Percentiles rank a stretch among this genome's conserved stretches.
phyloP scores from a whole-genome alignment of 2,888 invertebrate genomes.

The Microdon myrmicae region DNA sequence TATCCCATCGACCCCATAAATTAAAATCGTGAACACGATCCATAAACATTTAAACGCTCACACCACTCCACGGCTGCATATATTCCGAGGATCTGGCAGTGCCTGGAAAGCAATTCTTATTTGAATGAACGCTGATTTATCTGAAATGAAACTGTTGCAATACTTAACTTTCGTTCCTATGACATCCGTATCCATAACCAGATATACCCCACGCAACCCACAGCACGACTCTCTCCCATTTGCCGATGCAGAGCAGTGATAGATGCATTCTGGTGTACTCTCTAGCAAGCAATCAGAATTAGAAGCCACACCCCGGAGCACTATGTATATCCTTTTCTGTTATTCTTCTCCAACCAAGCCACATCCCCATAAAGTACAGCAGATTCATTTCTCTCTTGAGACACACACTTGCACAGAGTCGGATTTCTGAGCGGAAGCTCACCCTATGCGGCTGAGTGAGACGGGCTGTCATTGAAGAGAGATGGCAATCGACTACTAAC shows the following conservation, averaged over 20 bases:
- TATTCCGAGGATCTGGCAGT: conserved; percentile 25
- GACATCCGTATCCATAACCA: conserved; percentile 23
- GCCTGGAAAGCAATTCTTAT: too few species aligned
- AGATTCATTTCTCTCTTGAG: conserved; percentile 8
- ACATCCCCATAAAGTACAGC: conserved; percentile 3
- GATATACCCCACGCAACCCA: conserved; percentile 42
- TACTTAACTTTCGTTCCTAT: conserved; percentile 13
- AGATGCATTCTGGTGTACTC: too few species aligned
- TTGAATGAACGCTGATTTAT: too few species aligned
- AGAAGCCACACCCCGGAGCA: conserved; percentile 5
- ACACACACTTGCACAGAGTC: conserved; percentile 11
- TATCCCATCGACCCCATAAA: too few species aligned
- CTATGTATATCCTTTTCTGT: conserved; percentile 1
- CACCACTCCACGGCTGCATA: too few species aligned
- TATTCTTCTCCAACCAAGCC: too few species aligned
- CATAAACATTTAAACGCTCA: too few species aligned
- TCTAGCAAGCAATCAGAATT: conserved; percentile 6
- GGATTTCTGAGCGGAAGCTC: conserved; percentile 36
- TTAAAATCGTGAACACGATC: too few species aligned
- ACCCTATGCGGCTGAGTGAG: conserved; percentile 19
- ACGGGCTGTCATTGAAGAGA: conserved; percentile 26
- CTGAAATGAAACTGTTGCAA: too few species aligned
- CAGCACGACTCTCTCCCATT: conserved; percentile 46
- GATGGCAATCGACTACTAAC: conserved; percentile 45
- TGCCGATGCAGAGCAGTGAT: conserved; percentile 34